Evolutionary conservation across 2,888 invertebrate species (phyloP).

Genomic region (Netelia inedita): DNA sequence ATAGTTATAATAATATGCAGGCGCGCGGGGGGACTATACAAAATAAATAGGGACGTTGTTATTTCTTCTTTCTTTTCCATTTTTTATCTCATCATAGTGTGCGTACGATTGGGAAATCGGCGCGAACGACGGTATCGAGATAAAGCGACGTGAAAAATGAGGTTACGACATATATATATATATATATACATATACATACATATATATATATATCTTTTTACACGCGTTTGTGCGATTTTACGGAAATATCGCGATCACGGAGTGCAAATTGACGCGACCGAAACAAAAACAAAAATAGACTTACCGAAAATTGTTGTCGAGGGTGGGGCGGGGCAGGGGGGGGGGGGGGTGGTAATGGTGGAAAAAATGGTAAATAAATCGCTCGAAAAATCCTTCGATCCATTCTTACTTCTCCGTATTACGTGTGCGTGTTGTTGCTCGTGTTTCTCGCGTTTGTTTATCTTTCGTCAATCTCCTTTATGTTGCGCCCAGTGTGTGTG

Average conservation of each 20-base stretch:
- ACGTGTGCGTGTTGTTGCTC: constrained; percentile 61
- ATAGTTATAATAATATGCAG: constrained; percentile 49
- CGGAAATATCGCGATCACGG: constrained; percentile 14
- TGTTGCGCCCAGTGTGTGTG: constrained; percentile 10
- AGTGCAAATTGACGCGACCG: constrained; percentile 3
- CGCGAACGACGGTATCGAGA: constrained; percentile 48
- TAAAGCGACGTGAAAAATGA: constrained; percentile 17
- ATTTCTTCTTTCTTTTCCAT: constrained; percentile 10
- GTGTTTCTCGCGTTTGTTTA: constrained; percentile 23
- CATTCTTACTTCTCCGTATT: constrained; percentile 31
- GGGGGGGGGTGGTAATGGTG: no score
- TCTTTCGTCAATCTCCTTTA: constrained; percentile 43
- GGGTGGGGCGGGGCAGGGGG: no score
- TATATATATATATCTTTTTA: constrained; percentile 16
- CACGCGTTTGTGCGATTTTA: constrained; percentile 13
- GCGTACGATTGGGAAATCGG: constrained; percentile 49
- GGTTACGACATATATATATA: neutral
- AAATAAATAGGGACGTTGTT: constrained; percentile 62
- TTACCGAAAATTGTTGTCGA: constrained; percentile 11
- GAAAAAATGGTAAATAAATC: constrained; percentile 19
- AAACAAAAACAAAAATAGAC: neutral
- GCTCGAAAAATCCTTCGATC: constrained; percentile 33
- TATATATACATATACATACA: constrained; percentile 8
- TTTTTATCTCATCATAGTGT: constrained; percentile 55
- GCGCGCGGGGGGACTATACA: constrained; percentile 62